These are phyloP conservation scores for Sterrhoptilus dennistouni DNA, from an alignment of 2,113 vertebrate species.

Conservation along the genomic window DNA sequence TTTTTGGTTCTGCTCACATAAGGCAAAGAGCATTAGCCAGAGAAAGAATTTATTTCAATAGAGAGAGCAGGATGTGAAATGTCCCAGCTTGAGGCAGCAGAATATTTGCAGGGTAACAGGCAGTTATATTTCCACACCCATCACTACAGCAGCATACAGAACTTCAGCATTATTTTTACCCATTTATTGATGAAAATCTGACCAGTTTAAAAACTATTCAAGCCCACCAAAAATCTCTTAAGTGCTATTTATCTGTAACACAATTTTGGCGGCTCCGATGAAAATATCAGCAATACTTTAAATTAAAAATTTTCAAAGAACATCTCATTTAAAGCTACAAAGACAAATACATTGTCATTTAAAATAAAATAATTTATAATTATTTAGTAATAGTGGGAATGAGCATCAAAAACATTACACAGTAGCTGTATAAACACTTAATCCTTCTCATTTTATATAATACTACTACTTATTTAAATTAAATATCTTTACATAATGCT, in stretches of 20 bases:
- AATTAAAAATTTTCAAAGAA: not conserved
- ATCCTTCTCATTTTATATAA: not conserved
- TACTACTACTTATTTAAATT: not conserved
- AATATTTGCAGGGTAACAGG: not conserved
- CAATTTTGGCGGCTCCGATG: not conserved
- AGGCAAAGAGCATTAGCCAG: not conserved
- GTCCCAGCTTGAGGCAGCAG: not conserved
- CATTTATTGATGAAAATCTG: not conserved
- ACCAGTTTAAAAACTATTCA: not conserved
- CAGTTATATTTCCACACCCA: not conserved
- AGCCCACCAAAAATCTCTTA: not conserved
- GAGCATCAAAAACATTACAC: not conserved
- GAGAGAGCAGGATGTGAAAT: not conserved
- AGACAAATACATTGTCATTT: not conserved
- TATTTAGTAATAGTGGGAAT: not conserved
- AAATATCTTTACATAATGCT: not conserved
- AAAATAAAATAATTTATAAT: not conserved
- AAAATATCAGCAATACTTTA: conserved; percentile 20
- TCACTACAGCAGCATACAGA: not conserved
- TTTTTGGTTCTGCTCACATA: not conserved
- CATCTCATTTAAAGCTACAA: not conserved
- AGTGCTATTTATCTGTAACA: not conserved
- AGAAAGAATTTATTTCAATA: not conserved
- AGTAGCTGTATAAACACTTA: not conserved
- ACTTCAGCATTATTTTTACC: not conserved